Base-by-base conservation (phyloP, 2,888 invertebrate genomes). In the Myopa tessellatipennis region DNA sequence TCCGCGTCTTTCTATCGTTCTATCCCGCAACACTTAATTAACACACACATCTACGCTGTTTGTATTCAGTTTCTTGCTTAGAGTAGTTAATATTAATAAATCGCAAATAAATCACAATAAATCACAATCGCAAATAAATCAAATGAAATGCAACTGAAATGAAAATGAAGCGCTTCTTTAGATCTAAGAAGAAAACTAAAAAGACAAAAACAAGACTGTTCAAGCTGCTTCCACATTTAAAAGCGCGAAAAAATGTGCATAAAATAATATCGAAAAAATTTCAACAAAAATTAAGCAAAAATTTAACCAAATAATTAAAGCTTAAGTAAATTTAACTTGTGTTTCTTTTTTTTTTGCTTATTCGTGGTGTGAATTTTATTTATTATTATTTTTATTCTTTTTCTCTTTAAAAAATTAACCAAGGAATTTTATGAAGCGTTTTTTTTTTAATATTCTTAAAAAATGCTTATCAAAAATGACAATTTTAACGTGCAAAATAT, bases 341-440 rank as follows among this genome's bases (percentile, higher is more conserved):
- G 65, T 67, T 34, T 71, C 4, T 61, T 61, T 45, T 65, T 65
- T 65, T 38, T 34, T 65, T 38, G 16, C 16, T 65, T 38, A 76
- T 78, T 78, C 78, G 78, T 78, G 78, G 78, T 78, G 78, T 78
- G 78, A 72, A 72, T 77, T 77, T 74, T 74, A 45, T 65, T 70
- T 12, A 68, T 60, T 72, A 61, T 74, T 72, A 68, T 74, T 45
- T 40, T 58, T n/a, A 68, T 45, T 45, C 7, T 45, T 45, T 45
- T 45, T 45, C 6, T 8, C 45, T 45, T 45, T 10, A 45, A 45
- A 45, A 45, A 45, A 45, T 45, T 26, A 26, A 26, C 26, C 26
- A 26, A 26, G 26, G 26, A 26, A 26, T 26, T 26, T 3, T 60
- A 40, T 67, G 38, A 67, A 67, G 38, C 14, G 16, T 68, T 1